Percentiles rank a stretch among this genome's conserved stretches.
Conservation (phyloP, 2,797 vertebrate species). For the Squalus acanthias region DNA sequence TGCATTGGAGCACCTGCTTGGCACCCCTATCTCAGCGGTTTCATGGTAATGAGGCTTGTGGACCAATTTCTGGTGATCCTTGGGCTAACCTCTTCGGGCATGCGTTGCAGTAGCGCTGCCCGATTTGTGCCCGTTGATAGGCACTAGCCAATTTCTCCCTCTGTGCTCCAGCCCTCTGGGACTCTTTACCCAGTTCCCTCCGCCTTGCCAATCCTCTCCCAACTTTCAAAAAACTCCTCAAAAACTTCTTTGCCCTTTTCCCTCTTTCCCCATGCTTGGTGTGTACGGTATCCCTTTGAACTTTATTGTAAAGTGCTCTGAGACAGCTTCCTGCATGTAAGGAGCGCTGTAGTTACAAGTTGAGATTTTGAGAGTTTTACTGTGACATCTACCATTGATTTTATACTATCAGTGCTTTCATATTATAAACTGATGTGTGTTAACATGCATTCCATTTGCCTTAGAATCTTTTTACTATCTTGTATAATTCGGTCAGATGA, state of each 20-base stretch:
- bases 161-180: not conserved
- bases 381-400: not conserved
- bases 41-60: not conserved
- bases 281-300: not conserved
- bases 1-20: not conserved
- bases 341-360: not conserved
- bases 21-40: not conserved
- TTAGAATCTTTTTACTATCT: not conserved
- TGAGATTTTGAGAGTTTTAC: not conserved
- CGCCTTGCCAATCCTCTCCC: not conserved
- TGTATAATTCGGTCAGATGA: constrained; percentile 45
- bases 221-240: not conserved
- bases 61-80: not conserved
- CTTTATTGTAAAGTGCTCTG: not conserved
- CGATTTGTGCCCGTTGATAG: not conserved
- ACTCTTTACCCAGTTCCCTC: not conserved
- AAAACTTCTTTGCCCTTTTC: not conserved
- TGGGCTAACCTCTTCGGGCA: not conserved
- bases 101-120: not conserved
- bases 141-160: not conserved
- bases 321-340: not conserved
- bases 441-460: not conserved
- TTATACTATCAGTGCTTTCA: not conserved
- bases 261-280: not conserved
- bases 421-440: not conserved